Evolutionary conservation across 2,797 vertebrate species (phyloP), one percentile per base, ranked within the genome.

Genomic region (Trichosurus vulpecula): DNA sequence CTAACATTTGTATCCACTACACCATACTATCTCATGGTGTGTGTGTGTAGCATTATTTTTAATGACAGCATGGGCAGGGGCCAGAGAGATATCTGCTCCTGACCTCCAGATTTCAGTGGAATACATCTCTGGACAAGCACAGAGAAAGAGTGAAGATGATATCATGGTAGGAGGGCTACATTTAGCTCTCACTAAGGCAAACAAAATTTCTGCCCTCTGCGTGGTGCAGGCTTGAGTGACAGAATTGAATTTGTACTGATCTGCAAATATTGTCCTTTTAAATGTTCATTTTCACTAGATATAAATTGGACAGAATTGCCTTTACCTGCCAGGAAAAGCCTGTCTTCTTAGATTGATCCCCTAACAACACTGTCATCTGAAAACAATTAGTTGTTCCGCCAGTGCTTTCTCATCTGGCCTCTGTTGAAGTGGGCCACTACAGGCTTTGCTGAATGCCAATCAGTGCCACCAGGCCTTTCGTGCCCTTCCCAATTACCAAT

Each of bases 241-340:
- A 96, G 94, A 55, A 97, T 87, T 92, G 53, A 95, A 96, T 97
- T 97, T 97, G 92, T 94, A 95, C 95, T 1, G 30, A 97, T 95
- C 95, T 96, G 95, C 92, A 96, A 97, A 97, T 97, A 97, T 96
- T 96, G 97, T 95, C 94, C 90, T 95, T 94, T 93, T 97, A 97
- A 94, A 74, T 97, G 97, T 96, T 89, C 91, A 16, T 94, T 98
- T 96, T 96, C 52, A 54, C 54, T 41, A 87, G 95, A 97, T 91
- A 92, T 96, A 97, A 97, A 97, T 97, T 97, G 97, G 35, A 95
- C 90, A 94, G 94, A 97, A 98, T 96, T 96, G 90, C 66, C 94
- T 94, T 96, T 95, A 97, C 94, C 94, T 95, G 54, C 93, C 5
- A 1, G 93, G 52, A 90, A 95, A 97, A 95, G 58, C 57, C 54